Evolutionary conservation across 2,888 invertebrate species (phyloP).

Genomic region (Brachynemurus nebulosus): DNA sequence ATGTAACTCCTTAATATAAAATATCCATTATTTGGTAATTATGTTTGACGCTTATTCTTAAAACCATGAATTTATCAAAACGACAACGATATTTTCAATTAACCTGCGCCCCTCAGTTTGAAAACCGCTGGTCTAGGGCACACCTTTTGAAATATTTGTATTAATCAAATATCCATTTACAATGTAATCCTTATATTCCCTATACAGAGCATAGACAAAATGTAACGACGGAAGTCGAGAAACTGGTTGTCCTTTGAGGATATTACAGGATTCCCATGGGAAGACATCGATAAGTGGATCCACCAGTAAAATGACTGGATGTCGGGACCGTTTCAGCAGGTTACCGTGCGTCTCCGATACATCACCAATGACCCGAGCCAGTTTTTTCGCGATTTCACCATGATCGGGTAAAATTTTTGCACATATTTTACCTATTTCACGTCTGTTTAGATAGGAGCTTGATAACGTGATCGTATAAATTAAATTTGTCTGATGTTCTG

Average conservation of each 20-base stretch:
- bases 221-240: conserved; percentile 62
- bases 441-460: conserved; percentile 26
- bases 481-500: background rate
- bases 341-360: conserved; percentile 31
- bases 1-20: no score
- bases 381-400: conserved; percentile 17
- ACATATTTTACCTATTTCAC: conserved; percentile 31
- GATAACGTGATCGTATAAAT: conserved; percentile 18
- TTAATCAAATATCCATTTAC: conserved; percentile 40
- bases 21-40: no score
- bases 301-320: conserved; percentile 51
- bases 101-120: no score
- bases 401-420: conserved; percentile 27
- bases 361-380: conserved; percentile 17
- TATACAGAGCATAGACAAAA: conserved; percentile 46
- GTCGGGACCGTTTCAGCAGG: conserved; percentile 35
- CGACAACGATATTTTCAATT: no score
- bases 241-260: conserved; percentile 50
- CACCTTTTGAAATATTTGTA: conserved; percentile 31
- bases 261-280: conserved; percentile 64
- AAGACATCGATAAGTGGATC: conserved; percentile 68
- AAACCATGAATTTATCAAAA: no score
- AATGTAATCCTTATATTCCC: conserved; percentile 41
- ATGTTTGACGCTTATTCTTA: no score
- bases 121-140: background rate